Percentiles rank a stretch among this genome's conserved stretches.
Evolutionary conservation across 1,140 invertebrate species (phyloP).

Genomic region (Drosophila murphyi): DNA sequence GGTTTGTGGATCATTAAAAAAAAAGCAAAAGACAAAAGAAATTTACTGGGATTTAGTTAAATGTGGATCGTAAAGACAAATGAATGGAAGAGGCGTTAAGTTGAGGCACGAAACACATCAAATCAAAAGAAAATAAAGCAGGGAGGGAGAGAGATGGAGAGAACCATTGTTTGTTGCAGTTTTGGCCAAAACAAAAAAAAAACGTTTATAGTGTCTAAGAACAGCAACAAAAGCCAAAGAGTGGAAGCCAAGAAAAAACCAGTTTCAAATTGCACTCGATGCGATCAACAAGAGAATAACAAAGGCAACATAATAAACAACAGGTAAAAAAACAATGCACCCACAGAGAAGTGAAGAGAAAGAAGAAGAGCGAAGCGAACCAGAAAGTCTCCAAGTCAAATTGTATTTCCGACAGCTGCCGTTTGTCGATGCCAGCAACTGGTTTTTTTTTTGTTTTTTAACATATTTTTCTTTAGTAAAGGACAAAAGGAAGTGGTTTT

Average conservation of each 20-base stretch:
- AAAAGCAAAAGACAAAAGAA: no score
- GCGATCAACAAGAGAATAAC: constrained; percentile 17
- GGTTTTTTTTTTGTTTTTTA: constrained; percentile 35
- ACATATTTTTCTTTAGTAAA: constrained; percentile 40
- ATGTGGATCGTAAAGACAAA: neutral
- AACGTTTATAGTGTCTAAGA: constrained; percentile 15
- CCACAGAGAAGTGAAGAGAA: constrained; percentile 43
- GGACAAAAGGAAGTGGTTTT: constrained; percentile 69
- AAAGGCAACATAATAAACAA: constrained; percentile 48
- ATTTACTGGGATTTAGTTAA: neutral
- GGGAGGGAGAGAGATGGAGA: neutral
- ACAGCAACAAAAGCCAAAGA: constrained; percentile 13
- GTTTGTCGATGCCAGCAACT: constrained; percentile 45
- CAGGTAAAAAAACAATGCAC: constrained; percentile 75
- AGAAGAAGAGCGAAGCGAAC: constrained; percentile 32
- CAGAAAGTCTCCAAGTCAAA: constrained; percentile 60
- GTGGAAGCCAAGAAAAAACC: constrained; percentile 62
- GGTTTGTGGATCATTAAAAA: no score
- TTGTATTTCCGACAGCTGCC: constrained; percentile 79
- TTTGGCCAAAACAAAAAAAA: constrained; percentile 29
- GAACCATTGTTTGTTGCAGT: constrained; percentile 5
- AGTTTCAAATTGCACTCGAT: constrained; percentile 64
- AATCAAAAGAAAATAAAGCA: neutral
- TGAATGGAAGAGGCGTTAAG: no score
- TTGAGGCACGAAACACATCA: no score